Conservation (phyloP, 2,888 invertebrate species). For the Mythimna lalbum region DNA sequence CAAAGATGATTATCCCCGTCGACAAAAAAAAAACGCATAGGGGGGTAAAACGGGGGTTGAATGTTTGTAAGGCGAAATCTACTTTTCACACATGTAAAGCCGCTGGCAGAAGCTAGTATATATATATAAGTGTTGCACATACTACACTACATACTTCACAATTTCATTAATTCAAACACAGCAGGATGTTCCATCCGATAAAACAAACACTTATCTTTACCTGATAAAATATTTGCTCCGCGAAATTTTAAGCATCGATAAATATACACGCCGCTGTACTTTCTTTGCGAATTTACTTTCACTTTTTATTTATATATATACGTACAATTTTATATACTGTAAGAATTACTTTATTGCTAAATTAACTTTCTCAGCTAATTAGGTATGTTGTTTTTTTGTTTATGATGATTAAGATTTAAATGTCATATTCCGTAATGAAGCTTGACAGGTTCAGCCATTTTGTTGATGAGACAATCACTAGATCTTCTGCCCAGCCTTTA, state of each 20-base stretch:
- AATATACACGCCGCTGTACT: constrained; percentile 26
- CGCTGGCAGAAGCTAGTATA: too few relatives aligned
- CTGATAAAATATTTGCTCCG: constrained; percentile 4
- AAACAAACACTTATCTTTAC: constrained; percentile 1
- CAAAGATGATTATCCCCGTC: too few relatives aligned
- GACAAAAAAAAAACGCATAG: too few relatives aligned
- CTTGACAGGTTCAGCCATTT: not conserved
- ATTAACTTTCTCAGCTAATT: constrained; percentile 51
- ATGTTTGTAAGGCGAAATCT: too few relatives aligned
- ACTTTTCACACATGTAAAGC: too few relatives aligned
- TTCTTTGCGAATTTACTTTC: constrained; percentile 45
- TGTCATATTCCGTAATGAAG: not conserved
- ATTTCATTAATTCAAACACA: not conserved
- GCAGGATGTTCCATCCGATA: constrained; percentile 7
- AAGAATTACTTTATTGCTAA: constrained; percentile 25
- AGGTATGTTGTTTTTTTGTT: constrained; percentile 5
- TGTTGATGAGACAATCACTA: not conserved
- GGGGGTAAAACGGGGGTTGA: too few relatives aligned
- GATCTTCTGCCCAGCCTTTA: not conserved
- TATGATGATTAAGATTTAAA: constrained; percentile 11
- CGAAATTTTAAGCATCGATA: constrained; percentile 10
- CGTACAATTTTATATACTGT: constrained; percentile 35
- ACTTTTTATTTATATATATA: constrained; percentile 39
- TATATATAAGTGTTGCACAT: too few relatives aligned
- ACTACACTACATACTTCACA: too few relatives aligned